Evolutionary conservation across 2,113 vertebrate genomes (phyloP), one percentile per base, ranked within the genome.

Genomic region (Campylomormyrus tamandua): DNA sequence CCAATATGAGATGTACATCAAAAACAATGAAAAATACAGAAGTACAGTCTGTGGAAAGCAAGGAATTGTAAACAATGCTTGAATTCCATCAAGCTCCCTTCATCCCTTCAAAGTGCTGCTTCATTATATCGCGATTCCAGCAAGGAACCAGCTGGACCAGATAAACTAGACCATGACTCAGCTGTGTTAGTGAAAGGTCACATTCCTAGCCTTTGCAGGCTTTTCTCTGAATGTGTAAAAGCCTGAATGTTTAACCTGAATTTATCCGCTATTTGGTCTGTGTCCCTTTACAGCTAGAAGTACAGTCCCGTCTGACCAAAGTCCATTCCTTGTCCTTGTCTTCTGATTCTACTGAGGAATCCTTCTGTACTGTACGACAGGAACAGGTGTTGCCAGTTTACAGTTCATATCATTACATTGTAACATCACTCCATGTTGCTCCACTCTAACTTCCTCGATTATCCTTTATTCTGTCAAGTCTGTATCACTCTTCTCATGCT

Each of bases 321-420:
- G 95, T 96, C 91, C 96, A 96, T 84, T 96, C 96, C 0, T 93
- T 96, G 24, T 97, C 97, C 0, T 49, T 94, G 70, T 96, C 96
- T 89, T 96, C 96, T 0, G 95, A 96, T 91, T 95, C 96, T 89
- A 96, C 96, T 0, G 94, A 95, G 0, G 95, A 95, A 19, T 96
- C 96, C 88, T 96, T 95, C 0, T 94, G 94, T 50, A 96, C 96
- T 53, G 94, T 96, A 88, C 95, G 93, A 89, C 94, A 95, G 0
- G 95, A 95, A 2, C 95, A 96, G 95, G 96, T 97, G 92, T 90
- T 80, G 11, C 91, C 52, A 89, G 50, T 48, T 74, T 74, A 46
- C 53, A 27, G 10, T 19, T 49, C 50, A 66, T 50, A 4, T 87
- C 74, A 56, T n/a, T 31, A 77, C 74, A 5, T 35, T 5, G 66